Conservation (phyloP, 2,888 invertebrate species). For the Athripsodes cinereus region DNA sequence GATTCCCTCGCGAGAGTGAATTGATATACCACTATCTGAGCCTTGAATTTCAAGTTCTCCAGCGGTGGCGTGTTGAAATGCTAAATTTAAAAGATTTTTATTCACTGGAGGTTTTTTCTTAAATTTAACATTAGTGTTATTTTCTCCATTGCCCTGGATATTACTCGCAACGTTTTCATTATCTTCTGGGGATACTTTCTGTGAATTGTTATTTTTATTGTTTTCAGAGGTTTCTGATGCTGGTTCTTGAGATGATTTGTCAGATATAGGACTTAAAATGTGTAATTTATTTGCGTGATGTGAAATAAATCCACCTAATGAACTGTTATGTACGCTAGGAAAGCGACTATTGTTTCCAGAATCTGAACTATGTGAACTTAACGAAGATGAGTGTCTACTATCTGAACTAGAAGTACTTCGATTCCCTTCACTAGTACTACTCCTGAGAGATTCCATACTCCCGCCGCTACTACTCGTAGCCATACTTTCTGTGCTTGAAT, state of each 20-base stretch:
- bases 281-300: slow-evolving; percentile 73
- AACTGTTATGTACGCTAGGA: slow-evolving; percentile 53
- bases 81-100: slow-evolving; percentile 66
- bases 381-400: slow-evolving; percentile 74
- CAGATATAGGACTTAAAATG: slow-evolving; percentile 83
- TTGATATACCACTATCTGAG: slow-evolving; percentile 83
- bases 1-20: slow-evolving; percentile 76
- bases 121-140: slow-evolving; percentile 50
- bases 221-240: slow-evolving; percentile 78
- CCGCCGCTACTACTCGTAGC: slow-evolving; percentile 82
- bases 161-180: slow-evolving; percentile 37
- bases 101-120: slow-evolving; percentile 68
- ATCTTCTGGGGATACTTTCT: slow-evolving; percentile 70
- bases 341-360: slow-evolving; percentile 58
- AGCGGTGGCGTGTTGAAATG: slow-evolving; percentile 56
- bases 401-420: slow-evolving; percentile 81
- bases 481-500: slow-evolving; percentile 81
- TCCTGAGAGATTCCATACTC: slow-evolving; percentile 81
- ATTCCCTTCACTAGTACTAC: slow-evolving; percentile 83
- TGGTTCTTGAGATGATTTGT: slow-evolving; percentile 84
- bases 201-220: slow-evolving; percentile 71
- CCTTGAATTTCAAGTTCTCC: slow-evolving; percentile 75
- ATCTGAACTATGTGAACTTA: slow-evolving; percentile 83
- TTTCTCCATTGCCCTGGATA: slow-evolving; percentile 37
- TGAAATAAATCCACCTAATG: slow-evolving; percentile 60